Conservation (phyloP, 2,113 vertebrate genomes). For the Cyprinodon brontotheroides region DNA sequence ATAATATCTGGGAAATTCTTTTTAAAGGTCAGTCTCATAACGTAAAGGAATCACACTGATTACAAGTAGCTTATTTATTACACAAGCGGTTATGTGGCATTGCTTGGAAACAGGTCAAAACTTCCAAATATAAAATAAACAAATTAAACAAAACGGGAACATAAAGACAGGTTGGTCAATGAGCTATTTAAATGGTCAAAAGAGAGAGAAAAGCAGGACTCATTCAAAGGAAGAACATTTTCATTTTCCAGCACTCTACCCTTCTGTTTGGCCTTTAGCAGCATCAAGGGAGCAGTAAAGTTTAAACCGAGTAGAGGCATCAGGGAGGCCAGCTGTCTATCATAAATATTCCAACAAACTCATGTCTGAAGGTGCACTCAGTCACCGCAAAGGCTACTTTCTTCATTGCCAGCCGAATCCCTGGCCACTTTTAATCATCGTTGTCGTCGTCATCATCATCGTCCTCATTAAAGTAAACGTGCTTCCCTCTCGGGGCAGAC, state of each 20-base stretch:
- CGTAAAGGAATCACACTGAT: neutral
- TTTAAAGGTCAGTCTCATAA: neutral
- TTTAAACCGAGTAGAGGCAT: constrained; percentile 15
- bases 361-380: constrained; percentile 7
- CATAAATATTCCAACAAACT: constrained; percentile 32
- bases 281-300: neutral
- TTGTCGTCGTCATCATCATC: constrained; percentile 65
- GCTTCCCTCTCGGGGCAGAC: constrained; percentile 69
- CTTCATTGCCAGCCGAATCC: neutral
- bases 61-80: constrained; percentile 32
- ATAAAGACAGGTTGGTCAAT: constrained; percentile 19
- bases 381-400: constrained; percentile 2
- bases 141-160: neutral
- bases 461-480: constrained; percentile 64
- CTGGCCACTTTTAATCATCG: constrained; percentile 64
- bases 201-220: neutral
- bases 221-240: constrained; percentile 16
- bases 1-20: neutral
- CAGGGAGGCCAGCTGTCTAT: constrained; percentile 20
- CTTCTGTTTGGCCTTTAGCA: constrained; percentile 19
- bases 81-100: constrained; percentile 4
- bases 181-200: constrained; percentile 3
- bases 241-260: neutral
- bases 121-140: constrained; percentile 4
- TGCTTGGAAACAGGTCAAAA: neutral